Evolutionary conservation across 2,113 vertebrate genomes (phyloP), one percentile per base, ranked within the genome.

Genomic region (Abramis brama): DNA sequence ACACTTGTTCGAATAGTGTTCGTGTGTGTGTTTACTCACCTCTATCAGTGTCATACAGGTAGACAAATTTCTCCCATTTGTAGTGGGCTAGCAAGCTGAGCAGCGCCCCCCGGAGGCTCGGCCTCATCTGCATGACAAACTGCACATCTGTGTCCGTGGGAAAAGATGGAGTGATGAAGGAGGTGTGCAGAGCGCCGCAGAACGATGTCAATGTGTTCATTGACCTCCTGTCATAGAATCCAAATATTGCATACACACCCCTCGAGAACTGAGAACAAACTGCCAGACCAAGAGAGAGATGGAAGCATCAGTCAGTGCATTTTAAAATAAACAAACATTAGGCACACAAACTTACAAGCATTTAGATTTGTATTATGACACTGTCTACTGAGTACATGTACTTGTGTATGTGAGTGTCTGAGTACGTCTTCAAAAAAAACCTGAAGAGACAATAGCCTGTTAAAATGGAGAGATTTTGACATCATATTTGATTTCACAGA

Each of bases 241-340:
- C 98, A 90, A 99, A 98, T 93, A 99, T 99, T 91, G 97, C 97
- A 89, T 99, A 99, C 81, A 99, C 97, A 91, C 98, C 97, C 91
- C 98, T 94, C 52, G 98, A 99, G 94, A 99, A 99, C 96, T 99
- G 98, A 85, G 98, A 99, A 94, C 98, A 99, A 94, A 99, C 98
- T 99, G 92, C 75, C 43, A 90, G 19, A 87, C 8, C 80, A 80
- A 80, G 43, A 82, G 43, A 86, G 75, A 83, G 73, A 86, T 5
- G 85, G 52, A 79, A 59, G 43, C 45, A 85, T 23, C 43, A 83
- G 68, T 79, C 17, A 86, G 27, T 83, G 45, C 33, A 27, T n/a
- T 39, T 76, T 60, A 85, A 78, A 23, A 68, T 21, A 79, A 27
- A 55, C 60, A 50, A 33, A 12, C 60, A 43, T 25, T 17, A 36